A percentile compares a stretch with the other conserved stretches of the same genome.
phyloP scores from a whole-genome alignment of 2,888 invertebrate genomes.

The Meiosimyza decipiens region DNA sequence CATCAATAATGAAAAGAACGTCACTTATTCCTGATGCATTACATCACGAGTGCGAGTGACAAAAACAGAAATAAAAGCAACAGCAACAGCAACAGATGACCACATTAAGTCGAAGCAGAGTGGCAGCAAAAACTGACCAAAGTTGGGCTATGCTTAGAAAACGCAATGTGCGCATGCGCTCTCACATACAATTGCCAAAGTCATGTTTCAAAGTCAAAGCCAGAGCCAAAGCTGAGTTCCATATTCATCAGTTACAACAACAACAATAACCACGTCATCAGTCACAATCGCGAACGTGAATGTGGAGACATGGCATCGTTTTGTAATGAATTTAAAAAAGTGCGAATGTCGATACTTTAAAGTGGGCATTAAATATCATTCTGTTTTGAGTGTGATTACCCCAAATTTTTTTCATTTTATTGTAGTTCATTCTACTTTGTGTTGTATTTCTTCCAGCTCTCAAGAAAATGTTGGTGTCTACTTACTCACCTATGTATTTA shows the following conservation, averaged over 20 bases:
- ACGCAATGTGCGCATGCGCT: constrained; percentile 16
- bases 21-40: constrained; percentile 24
- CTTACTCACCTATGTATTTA: too few relatives aligned
- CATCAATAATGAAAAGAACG: constrained; percentile 30
- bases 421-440: too few relatives aligned
- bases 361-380: too few relatives aligned
- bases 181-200: constrained; percentile 42
- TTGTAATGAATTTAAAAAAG: too few relatives aligned
- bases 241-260: constrained; percentile 59
- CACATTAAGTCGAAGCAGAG: constrained; percentile 29
- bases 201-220: constrained; percentile 59
- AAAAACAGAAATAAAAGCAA: constrained; percentile 26
- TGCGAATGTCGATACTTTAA: too few relatives aligned
- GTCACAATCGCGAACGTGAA: too few relatives aligned
- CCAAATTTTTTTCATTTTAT: too few relatives aligned
- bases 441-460: too few relatives aligned
- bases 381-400: too few relatives aligned
- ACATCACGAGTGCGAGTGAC: constrained; percentile 27
- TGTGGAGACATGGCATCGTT: too few relatives aligned
- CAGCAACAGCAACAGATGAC: constrained; percentile 29
- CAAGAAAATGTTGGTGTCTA: too few relatives aligned
- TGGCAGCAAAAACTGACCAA: constrained; percentile 16
- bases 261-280: constrained; percentile 23
- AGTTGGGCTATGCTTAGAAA: constrained; percentile 17
- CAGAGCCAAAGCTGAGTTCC: constrained; percentile 60